These are phyloP conservation scores for Listronotus bonariensis DNA, from an alignment of 1,140 invertebrate genomes.

Conservation along the genomic window DNA sequence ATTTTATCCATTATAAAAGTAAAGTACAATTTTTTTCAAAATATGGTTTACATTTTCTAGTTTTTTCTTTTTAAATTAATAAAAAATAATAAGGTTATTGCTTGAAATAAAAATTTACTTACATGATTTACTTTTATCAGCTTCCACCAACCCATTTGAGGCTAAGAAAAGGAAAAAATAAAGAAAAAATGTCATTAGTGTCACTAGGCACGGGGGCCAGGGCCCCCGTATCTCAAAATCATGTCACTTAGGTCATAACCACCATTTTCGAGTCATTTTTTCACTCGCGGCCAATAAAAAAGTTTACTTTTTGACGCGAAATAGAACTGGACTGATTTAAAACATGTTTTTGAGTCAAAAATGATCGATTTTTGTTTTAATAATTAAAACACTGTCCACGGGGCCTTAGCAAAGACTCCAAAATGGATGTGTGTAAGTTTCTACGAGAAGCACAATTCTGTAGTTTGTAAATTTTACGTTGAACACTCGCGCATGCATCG, in stretches of 20 bases:
- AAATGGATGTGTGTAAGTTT: conserved; percentile 35
- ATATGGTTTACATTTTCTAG: too few species aligned
- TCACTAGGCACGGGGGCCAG: conserved; percentile 37
- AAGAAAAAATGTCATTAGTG: conserved; percentile 24
- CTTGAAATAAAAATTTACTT: conserved; percentile 42
- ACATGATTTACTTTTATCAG: conserved; percentile 52
- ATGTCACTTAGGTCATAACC: conserved; percentile 37
- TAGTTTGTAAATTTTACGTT: conserved; percentile 44
- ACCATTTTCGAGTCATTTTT: conserved; percentile 8
- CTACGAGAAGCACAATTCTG: conserved; percentile 27
- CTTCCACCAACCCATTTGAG: conserved; percentile 21
- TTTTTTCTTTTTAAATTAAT: too few species aligned
- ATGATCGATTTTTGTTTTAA: conserved; percentile 1
- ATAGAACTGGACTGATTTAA: too few species aligned
- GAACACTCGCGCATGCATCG: conserved; percentile 38
- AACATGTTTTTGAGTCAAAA: too few species aligned
- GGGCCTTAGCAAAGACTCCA: not conserved
- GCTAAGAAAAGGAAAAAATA: conserved; percentile 29
- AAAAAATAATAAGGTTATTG: too few species aligned
- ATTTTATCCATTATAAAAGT: too few species aligned
- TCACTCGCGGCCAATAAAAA: conserved; percentile 6
- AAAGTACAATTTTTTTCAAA: too few species aligned
- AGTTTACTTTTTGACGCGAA: too few species aligned
- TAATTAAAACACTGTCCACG: conserved; percentile 11
- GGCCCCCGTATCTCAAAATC: conserved; percentile 41